Evolutionary conservation across 2,797 vertebrate genomes (phyloP).

Genomic region (Craterocephalus amniculus): DNA sequence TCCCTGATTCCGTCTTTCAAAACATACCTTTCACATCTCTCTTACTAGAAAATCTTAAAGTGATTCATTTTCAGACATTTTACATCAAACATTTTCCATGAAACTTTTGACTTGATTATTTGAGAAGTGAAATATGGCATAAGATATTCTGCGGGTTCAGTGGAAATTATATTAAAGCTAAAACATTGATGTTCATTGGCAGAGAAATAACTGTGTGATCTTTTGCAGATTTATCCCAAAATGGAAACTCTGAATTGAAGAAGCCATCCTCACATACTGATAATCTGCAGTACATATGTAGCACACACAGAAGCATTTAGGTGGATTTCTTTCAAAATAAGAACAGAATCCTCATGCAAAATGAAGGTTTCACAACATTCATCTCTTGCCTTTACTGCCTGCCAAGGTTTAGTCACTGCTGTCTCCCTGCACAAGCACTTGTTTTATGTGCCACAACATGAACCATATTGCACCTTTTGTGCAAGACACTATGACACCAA

Average conservation of each 20-base stretch:
- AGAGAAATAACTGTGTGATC: background rate
- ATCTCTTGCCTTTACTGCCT: background rate
- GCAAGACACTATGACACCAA: background rate
- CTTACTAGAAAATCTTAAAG: background rate
- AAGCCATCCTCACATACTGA: background rate
- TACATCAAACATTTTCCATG: background rate
- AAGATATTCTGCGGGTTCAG: background rate
- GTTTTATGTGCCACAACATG: conserved; percentile 22
- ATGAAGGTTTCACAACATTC: conserved; percentile 2
- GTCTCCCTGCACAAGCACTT: background rate
- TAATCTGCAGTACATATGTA: background rate
- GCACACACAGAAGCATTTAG: background rate
- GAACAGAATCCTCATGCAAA: background rate
- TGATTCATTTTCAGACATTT: background rate
- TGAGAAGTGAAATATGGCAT: background rate
- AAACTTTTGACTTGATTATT: background rate
- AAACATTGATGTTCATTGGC: background rate
- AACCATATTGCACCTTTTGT: conserved; percentile 6
- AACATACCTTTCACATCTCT: background rate
- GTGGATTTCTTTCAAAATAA: background rate
- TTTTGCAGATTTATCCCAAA: background rate
- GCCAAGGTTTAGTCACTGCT: background rate
- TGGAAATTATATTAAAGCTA: background rate
- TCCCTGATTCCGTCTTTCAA: background rate
- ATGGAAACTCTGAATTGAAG: background rate